Base-by-base conservation (phyloP, 2,113 vertebrate species). In the Polyodon spathula region DNA sequence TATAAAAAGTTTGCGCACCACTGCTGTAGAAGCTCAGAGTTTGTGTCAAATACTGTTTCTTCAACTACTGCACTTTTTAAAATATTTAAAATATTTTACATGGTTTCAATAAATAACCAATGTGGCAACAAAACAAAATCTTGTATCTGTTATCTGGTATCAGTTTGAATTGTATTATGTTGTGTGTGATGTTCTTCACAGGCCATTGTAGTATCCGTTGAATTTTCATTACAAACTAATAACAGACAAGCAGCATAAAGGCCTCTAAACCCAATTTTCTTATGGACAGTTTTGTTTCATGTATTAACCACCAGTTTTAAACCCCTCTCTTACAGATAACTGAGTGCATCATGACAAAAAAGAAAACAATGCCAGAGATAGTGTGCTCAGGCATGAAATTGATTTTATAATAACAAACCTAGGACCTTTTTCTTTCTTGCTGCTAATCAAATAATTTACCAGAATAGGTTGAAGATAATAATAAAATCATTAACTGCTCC, bases 331-430 rank as follows among this genome's bases (percentile, higher is more conserved):
- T 50, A 64, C 51, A 71, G 68, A 69, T 78, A 80, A 82, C 66
- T 75, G 73, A 81, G 65, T 78, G 75, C 74, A 73, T 74, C 58
- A 74, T 66, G 60, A 66, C 40, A 54, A 71, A 73, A 74, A 91
- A 82, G 89, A 80, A 80, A 84, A 82, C 73, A 76, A 69, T 63
- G 74, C 77, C 74, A 80, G 77, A 80, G 80, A 85, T 89, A 88
- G 86, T 75, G 82, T 86, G 90, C 83, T 82, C 90, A 90, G 81
- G 86, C 91, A 88, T 97, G 93, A 97, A 96, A 96, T 97, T 95
- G 93, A 94, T 94, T 97, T 93, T 93, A 89, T 94, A 93, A 92
- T 91, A 94, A 92, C 90, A 95, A 93, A 90, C 92, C 84, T 76
- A 76, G 74, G 77, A 90, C 93, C 88, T 88, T 84, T 90, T 93